Evolutionary conservation across 2,113 vertebrate species (phyloP).

Genomic region (Aix galericulata): DNA sequence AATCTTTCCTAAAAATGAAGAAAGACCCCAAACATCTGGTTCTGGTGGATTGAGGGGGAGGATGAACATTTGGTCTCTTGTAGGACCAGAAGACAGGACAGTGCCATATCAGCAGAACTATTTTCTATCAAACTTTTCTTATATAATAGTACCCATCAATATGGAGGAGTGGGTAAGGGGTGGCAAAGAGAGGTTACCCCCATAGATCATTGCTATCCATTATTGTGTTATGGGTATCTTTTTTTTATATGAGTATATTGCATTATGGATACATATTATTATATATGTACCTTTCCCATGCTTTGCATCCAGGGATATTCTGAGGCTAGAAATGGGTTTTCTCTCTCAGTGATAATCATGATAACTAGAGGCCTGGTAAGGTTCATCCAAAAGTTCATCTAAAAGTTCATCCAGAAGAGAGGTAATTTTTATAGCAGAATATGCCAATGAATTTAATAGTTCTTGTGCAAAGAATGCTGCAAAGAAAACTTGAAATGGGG

Average conservation of each 20-base stretch:
- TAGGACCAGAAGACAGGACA: neutral
- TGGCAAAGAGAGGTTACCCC: neutral
- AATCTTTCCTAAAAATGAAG: neutral
- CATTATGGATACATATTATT: neutral
- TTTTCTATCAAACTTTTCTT: neutral
- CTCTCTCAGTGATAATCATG: neutral
- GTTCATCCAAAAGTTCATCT: neutral
- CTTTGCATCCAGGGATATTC: neutral
- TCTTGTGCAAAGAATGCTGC: neutral
- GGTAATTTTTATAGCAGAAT: neutral
- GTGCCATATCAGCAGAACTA: neutral
- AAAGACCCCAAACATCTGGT: neutral
- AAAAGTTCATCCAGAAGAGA: neutral
- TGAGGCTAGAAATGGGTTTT: neutral
- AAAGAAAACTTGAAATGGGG: neutral
- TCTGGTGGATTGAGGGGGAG: neutral
- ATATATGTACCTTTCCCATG: neutral
- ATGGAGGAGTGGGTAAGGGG: neutral
- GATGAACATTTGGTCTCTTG: neutral
- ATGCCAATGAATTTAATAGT: neutral
- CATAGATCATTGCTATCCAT: neutral
- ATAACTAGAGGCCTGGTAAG: neutral
- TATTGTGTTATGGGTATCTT: neutral
- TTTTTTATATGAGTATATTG: neutral
- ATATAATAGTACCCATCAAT: neutral